phyloP scores from a whole-genome alignment of 2,797 vertebrate species.

The Lindbergichthys nudifrons region DNA sequence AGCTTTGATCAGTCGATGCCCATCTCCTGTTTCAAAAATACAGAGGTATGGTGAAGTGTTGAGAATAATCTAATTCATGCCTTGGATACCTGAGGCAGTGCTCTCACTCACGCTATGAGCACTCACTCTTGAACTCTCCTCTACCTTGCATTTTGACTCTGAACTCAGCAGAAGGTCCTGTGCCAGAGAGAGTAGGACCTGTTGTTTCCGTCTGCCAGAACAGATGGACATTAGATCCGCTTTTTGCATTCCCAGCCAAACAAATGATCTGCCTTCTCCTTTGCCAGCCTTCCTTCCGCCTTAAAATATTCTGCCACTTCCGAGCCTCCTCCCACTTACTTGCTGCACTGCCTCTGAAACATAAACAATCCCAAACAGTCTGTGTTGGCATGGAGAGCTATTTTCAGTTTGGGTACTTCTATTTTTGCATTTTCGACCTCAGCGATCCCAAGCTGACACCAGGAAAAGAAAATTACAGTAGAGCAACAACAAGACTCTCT shows the following conservation, averaged over 20 bases:
- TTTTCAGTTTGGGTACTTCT: conserved; percentile 53
- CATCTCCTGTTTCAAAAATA: conserved; percentile 52
- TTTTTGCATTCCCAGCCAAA: conserved; percentile 69
- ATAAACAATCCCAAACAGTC: conserved; percentile 53
- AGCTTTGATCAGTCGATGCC: conserved; percentile 49
- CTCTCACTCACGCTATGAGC: conserved; percentile 41
- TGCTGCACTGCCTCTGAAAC: conserved; percentile 62
- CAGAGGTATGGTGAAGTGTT: conserved; percentile 58
- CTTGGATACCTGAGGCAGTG: conserved; percentile 67
- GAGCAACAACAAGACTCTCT: conserved; percentile 41
- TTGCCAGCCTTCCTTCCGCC: conserved; percentile 48
- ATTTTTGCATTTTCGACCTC: conserved; percentile 64
- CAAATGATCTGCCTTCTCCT: conserved; percentile 60
- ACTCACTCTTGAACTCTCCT: conserved; percentile 67
- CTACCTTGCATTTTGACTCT: conserved; percentile 61
- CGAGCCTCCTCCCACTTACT: conserved; percentile 37
- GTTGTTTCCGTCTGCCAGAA: conserved; percentile 79
- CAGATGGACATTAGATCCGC: conserved; percentile 79
- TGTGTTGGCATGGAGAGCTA: conserved; percentile 43
- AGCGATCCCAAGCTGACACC: conserved; percentile 37
- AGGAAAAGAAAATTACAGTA: conserved; percentile 45
- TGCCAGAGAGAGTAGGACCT: conserved; percentile 65
- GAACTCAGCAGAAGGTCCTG: conserved; percentile 71
- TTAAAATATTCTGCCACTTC: conserved; percentile 44
- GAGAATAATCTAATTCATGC: conserved; percentile 66